Conservation (phyloP, 2,888 invertebrate species). For the Podotricha telesiphe region DNA sequence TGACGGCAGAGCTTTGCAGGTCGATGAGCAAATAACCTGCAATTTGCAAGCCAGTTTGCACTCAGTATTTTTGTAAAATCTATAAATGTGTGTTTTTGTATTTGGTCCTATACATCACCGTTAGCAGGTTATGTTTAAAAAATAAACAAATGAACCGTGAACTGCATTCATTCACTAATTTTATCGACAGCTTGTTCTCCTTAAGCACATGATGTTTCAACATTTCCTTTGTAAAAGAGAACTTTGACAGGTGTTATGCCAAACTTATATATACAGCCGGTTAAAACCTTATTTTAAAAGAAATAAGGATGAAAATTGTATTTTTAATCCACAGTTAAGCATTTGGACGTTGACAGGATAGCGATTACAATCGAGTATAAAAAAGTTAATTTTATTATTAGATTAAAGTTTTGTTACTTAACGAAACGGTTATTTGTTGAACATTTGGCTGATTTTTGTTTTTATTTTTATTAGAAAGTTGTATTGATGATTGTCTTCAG, state of each 20-base stretch:
- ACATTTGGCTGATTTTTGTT: constrained; percentile 12
- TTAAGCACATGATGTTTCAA: constrained; percentile 51
- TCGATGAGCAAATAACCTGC: too few relatives aligned
- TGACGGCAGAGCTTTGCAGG: too few relatives aligned
- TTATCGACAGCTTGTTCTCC: constrained; percentile 46
- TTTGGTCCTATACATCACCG: neutral
- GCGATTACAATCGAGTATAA: constrained; percentile 39
- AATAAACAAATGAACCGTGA: constrained; percentile 28
- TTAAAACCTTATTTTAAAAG: neutral
- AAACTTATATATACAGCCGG: neutral
- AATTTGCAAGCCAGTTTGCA: too few relatives aligned
- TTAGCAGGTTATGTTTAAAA: constrained; percentile 4
- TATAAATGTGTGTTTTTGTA: neutral
- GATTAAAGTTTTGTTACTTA: constrained; percentile 30
- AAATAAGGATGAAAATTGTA: neutral
- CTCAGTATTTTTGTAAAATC: too few relatives aligned
- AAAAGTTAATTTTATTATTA: constrained; percentile 37
- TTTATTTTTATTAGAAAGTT: constrained; percentile 14
- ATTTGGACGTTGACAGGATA: constrained; percentile 35
- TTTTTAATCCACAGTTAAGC: neutral
- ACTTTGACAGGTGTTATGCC: constrained; percentile 35
- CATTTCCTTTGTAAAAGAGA: constrained; percentile 38
- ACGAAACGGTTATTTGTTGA: constrained; percentile 36
- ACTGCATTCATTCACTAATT: constrained; percentile 18
- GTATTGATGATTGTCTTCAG: neutral